Evolutionary conservation across 2,888 invertebrate species (phyloP).

Genomic region (Thera obeliscata): DNA sequence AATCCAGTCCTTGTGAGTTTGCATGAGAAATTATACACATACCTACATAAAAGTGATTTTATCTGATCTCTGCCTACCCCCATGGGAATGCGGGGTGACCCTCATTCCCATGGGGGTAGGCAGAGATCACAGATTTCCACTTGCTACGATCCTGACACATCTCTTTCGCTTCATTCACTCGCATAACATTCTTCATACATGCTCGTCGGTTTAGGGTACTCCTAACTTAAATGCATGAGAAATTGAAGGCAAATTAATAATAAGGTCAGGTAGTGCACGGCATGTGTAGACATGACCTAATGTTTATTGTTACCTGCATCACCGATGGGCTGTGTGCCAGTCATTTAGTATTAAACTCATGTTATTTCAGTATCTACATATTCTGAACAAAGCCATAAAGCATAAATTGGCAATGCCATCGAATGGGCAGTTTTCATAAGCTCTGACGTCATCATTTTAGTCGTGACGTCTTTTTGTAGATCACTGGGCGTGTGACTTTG

Average conservation of each 20-base stretch:
- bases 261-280: conserved; percentile 2
- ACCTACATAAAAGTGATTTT: too few relatives aligned
- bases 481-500: not conserved
- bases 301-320: conserved; percentile 7
- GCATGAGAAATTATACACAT: not conserved
- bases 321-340: conserved; percentile 8
- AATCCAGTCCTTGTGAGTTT: not conserved
- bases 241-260: not conserved
- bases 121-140: too few relatives aligned
- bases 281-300: conserved; percentile 4
- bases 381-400: conserved; percentile 12
- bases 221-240: not conserved
- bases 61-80: too few relatives aligned
- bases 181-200: too few relatives aligned
- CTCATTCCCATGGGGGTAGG: too few relatives aligned
- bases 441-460: conserved; percentile 16
- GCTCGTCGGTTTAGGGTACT: too few relatives aligned
- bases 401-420: conserved; percentile 22
- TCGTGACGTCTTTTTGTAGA: conserved; percentile 10
- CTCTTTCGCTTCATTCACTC: too few relatives aligned
- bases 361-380: conserved; percentile 17
- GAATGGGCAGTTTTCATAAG: conserved; percentile 11
- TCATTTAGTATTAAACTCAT: conserved; percentile 3
- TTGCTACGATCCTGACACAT: too few relatives aligned
- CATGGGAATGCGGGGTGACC: too few relatives aligned